A percentile compares a stretch with the other conserved stretches of the same genome.
Evolutionary conservation across 2,113 vertebrate species (phyloP).

Genomic region (Alaudala cheleensis): DNA sequence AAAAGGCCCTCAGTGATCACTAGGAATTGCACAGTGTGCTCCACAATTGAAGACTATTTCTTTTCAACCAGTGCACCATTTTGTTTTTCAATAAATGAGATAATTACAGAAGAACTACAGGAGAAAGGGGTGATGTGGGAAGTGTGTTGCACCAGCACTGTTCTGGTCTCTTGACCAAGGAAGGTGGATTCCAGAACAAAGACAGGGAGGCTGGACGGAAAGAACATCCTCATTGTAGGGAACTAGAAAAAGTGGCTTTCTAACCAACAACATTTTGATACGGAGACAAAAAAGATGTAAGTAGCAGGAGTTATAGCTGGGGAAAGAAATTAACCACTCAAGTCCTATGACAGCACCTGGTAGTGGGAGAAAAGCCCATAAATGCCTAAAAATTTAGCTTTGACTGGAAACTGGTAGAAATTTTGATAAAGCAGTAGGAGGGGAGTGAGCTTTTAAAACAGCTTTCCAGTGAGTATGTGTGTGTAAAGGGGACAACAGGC

Average conservation of each 20-base stretch:
- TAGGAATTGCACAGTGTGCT: neutral
- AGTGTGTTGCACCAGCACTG: rapidly evolving
- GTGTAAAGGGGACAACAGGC: neutral
- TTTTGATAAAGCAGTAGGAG: neutral
- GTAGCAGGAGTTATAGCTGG: neutral
- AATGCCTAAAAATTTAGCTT: neutral
- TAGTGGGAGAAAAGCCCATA: neutral
- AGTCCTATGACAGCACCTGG: neutral
- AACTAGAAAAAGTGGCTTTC: neutral
- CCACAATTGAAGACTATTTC: neutral
- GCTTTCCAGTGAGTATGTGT: neutral
- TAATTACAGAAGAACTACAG: neutral
- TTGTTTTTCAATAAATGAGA: neutral
- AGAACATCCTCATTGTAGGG: neutral
- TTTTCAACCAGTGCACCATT: neutral
- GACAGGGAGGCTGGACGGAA: neutral
- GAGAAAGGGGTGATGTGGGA: neutral
- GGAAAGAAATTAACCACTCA: neutral
- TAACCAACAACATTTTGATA: neutral
- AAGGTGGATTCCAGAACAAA: neutral
- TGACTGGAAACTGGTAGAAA: neutral
- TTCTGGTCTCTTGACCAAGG: neutral
- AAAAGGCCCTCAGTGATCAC: neutral
- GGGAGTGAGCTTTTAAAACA: neutral
- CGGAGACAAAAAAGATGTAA: neutral